These are phyloP conservation scores for Leptoclinus maculatus DNA, from an alignment of 2,797 vertebrate species.

Conservation along the genomic window DNA sequence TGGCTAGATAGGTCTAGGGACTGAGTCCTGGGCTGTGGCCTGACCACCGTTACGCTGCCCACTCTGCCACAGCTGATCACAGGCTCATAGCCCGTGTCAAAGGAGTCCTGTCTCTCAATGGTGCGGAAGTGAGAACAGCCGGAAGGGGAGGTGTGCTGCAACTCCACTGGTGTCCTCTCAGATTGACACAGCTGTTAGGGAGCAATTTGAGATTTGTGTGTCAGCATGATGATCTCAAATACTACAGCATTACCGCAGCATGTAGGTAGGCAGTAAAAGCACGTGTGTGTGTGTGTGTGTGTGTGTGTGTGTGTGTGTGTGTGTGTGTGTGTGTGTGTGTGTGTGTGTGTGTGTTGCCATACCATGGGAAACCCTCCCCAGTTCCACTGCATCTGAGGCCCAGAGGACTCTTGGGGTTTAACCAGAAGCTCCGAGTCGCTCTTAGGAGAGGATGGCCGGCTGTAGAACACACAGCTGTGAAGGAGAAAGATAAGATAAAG, in stretches of 20 bases:
- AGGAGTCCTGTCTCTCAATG: conserved; percentile 83
- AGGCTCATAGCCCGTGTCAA: conserved; percentile 70
- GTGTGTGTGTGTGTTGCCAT: background rate
- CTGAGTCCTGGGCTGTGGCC: conserved; percentile 77
- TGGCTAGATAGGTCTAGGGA: conserved; percentile 45
- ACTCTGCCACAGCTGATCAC: conserved; percentile 48
- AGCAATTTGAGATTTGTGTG: conserved; percentile 6
- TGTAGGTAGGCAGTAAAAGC: background rate
- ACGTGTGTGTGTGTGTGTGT: background rate
- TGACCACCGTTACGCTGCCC: conserved; percentile 75
- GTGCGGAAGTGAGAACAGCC: conserved; percentile 79
- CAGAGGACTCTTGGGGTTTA: conserved; percentile 80
- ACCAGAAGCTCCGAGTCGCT: conserved; percentile 95
- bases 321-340: background rate
- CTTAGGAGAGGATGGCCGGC: conserved; percentile 83
- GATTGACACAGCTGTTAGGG: conserved; percentile 74
- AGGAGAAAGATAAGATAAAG: background rate
- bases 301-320: too few species aligned
- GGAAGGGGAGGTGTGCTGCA: conserved; percentile 38
- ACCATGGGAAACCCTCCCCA: conserved; percentile 96
- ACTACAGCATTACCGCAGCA: background rate
- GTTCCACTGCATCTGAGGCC: conserved; percentile 91
- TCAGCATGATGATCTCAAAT: background rate
- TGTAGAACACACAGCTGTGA: conserved; percentile 71
- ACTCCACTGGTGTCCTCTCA: conserved; percentile 67